Percentiles rank a stretch among this genome's conserved stretches.
phyloP scores from a whole-genome alignment of 2,797 vertebrate species.

The Sebastes trivittatus region DNA sequence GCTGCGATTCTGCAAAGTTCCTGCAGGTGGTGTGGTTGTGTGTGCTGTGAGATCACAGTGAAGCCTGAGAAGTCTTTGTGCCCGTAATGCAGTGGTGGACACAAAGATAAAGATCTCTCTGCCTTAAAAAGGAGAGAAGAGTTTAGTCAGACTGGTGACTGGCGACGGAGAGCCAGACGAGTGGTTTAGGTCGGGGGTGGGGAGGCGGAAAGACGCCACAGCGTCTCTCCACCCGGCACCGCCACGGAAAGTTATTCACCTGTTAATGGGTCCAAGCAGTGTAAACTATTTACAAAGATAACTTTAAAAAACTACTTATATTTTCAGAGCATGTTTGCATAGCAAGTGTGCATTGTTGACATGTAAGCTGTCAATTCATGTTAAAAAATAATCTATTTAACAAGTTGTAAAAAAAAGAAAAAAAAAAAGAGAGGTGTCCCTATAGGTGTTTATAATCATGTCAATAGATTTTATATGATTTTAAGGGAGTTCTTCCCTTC shows the following conservation, averaged over 20 bases:
- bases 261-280: constrained; percentile 23
- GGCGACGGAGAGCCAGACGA: constrained; percentile 57
- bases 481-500: constrained; percentile 20
- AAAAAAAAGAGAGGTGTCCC: constrained; percentile 2
- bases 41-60: constrained; percentile 31
- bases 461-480: background rate
- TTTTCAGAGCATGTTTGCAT: constrained; percentile 64
- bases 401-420: constrained; percentile 30
- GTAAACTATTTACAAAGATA: constrained; percentile 9
- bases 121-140: constrained; percentile 73
- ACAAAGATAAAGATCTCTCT: constrained; percentile 70
- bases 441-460: background rate
- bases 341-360: constrained; percentile 60
- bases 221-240: constrained; percentile 13
- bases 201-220: constrained; percentile 12
- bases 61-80: constrained; percentile 51
- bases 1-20: constrained; percentile 46
- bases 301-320: background rate
- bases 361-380: constrained; percentile 20
- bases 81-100: constrained; percentile 49
- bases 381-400: constrained; percentile 48
- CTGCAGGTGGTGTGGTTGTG: constrained; percentile 78
- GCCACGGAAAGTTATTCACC: constrained; percentile 38
- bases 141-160: constrained; percentile 60
- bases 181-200: constrained; percentile 38